phyloP scores from a whole-genome alignment of 2,888 invertebrate genomes.

The Epirrhoe alternata region DNA sequence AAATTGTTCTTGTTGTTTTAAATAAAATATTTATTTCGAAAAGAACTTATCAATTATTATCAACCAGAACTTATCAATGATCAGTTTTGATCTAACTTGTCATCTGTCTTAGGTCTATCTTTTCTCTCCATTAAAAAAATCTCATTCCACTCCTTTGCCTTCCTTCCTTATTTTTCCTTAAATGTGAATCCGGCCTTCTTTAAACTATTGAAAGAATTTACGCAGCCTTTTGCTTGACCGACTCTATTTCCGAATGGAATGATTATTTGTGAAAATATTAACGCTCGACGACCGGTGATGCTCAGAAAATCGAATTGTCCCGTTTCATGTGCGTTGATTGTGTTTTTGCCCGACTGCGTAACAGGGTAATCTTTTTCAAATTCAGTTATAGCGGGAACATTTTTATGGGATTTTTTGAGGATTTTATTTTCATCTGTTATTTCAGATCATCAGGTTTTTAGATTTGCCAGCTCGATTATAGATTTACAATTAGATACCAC shows the following conservation, averaged over 20 bases:
- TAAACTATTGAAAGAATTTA: not conserved
- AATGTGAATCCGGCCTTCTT: not conserved
- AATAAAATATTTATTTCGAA: too few species aligned
- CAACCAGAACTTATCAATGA: too few species aligned
- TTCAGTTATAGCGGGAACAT: not conserved
- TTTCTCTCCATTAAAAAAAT: too few species aligned
- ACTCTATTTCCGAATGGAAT: not conserved
- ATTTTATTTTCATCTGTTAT: too few species aligned
- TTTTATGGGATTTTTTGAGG: not conserved
- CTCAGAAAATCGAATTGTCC: constrained; percentile 58
- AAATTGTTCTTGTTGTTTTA: too few species aligned
- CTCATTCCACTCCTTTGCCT: not conserved
- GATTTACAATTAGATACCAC: too few species aligned
- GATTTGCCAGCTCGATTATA: too few species aligned
- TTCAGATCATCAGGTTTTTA: too few species aligned
- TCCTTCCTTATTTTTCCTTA: not conserved
- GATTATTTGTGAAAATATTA: not conserved
- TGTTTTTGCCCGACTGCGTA: constrained; percentile 23
- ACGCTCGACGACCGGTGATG: constrained; percentile 10
- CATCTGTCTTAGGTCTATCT: too few species aligned
- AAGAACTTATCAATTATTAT: too few species aligned
- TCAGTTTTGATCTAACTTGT: too few species aligned
- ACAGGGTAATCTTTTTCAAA: not conserved
- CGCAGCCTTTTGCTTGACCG: not conserved
- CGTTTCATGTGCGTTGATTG: constrained; percentile 36